Percentiles rank a stretch among this genome's conserved stretches.
These are phyloP conservation scores for Galbula dea DNA, from an alignment of 2,113 vertebrate genomes.

Conservation along the genomic window DNA sequence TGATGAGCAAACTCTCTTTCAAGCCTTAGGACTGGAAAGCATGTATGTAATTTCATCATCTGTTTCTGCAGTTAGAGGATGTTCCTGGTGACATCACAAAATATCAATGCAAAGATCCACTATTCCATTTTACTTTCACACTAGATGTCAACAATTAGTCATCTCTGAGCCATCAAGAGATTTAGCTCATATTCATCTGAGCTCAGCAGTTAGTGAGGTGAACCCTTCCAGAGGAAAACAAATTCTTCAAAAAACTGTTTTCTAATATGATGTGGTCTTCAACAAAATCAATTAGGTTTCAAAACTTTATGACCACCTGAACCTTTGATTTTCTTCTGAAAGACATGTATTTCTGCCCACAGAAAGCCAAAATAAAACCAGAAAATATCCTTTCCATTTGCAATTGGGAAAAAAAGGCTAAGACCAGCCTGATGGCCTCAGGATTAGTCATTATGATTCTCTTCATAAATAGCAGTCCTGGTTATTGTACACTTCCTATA, in stretches of 20 bases:
- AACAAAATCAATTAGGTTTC: not conserved
- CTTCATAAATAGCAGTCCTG: not conserved
- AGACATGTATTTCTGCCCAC: not conserved
- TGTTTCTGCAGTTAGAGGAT: not conserved
- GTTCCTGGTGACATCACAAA: not conserved
- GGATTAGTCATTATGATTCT: conserved; percentile 27
- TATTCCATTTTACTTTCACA: not conserved
- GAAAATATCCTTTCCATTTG: not conserved
- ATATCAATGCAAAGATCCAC: not conserved
- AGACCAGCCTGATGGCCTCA: not conserved
- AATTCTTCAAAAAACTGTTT: not conserved
- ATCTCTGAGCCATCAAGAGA: not conserved
- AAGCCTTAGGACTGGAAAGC: not conserved
- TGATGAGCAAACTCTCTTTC: not conserved
- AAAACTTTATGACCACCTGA: not conserved
- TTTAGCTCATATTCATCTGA: not conserved
- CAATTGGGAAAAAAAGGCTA: not conserved
- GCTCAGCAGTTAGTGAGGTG: not conserved
- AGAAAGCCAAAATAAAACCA: not conserved
- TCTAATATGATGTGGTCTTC: not conserved
- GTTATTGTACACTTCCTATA: conserved; percentile 4
- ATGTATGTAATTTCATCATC: not conserved
- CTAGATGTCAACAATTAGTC: not conserved
- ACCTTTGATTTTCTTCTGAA: not conserved
- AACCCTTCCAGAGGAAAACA: not conserved